A percentile compares a stretch with the other conserved stretches of the same genome.
These are phyloP conservation scores for Lepisosteus oculatus DNA, from an alignment of 2,113 vertebrate species.

Conservation along the genomic window DNA sequence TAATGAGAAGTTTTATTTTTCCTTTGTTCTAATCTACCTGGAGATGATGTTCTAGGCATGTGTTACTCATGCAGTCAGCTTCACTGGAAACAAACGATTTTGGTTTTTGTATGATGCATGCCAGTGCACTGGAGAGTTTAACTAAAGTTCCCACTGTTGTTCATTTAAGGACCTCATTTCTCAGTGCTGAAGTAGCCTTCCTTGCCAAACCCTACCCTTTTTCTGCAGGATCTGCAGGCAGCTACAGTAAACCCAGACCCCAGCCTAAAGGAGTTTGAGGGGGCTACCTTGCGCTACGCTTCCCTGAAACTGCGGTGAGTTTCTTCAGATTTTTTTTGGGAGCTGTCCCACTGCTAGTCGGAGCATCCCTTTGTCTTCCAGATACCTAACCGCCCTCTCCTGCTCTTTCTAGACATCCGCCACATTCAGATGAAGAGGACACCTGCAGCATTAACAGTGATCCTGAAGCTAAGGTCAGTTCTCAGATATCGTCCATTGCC, in stretches of 20 bases:
- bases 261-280: slow-evolving; percentile 92
- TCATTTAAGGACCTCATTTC: background rate
- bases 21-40: background rate
- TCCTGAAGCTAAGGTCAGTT: slow-evolving; percentile 84
- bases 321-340: background rate
- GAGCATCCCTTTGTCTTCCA: slow-evolving; percentile 9
- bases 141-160: background rate
- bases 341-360: background rate
- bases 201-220: slow-evolving; percentile 29
- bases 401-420: slow-evolving; percentile 63
- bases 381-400: slow-evolving; percentile 1
- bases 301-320: slow-evolving; percentile 89
- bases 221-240: slow-evolving; percentile 82
- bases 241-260: slow-evolving; percentile 89
- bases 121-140: background rate
- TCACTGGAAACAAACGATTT: background rate
- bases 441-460: slow-evolving; percentile 82
- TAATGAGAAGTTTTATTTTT: slow-evolving; percentile 15
- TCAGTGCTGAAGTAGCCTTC: background rate
- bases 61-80: background rate
- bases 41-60: slow-evolving; percentile 7
- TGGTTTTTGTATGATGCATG: background rate
- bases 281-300: slow-evolving; percentile 88
- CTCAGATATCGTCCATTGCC: background rate
- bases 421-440: slow-evolving; percentile 87